A percentile compares a stretch with the other conserved stretches of the same genome.
Conservation (phyloP, 2,797 vertebrate species). For the Micromesistius poutassou region DNA sequence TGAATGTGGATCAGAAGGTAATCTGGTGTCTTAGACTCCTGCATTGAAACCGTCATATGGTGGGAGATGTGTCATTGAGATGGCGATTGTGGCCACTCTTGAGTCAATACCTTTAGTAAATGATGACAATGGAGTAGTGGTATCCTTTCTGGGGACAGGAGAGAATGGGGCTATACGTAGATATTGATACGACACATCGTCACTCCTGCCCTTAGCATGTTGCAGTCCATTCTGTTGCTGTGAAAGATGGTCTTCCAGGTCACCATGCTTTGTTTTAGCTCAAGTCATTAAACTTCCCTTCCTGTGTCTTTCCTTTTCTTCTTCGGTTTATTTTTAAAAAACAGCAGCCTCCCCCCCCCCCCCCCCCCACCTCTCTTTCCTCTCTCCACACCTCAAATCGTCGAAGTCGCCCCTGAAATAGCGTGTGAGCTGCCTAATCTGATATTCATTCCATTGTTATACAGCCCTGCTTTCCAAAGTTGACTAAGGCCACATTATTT, state of each 20-base stretch:
- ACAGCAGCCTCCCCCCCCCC: slow-evolving; percentile 30
- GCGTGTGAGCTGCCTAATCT: slow-evolving; percentile 65
- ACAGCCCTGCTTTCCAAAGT: slow-evolving; percentile 71
- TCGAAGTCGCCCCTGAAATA: slow-evolving; percentile 63
- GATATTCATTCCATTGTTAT: slow-evolving; percentile 73
- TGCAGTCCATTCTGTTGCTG: neutral
- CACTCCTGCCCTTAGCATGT: neutral
- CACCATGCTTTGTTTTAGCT: neutral
- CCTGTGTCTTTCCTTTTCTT: neutral
- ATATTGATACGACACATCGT: neutral
- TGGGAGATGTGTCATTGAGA: neutral
- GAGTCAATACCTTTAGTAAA: neutral
- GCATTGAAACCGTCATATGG: neutral
- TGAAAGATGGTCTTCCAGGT: neutral
- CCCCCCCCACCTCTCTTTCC: slow-evolving; percentile 35
- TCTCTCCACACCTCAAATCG: slow-evolving; percentile 38
- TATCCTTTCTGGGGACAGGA: neutral
- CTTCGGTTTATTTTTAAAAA: neutral
- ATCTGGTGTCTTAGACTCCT: neutral
- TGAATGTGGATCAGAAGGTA: neutral
- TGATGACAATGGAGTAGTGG: neutral
- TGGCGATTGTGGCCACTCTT: neutral
- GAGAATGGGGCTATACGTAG: neutral
- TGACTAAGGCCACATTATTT: slow-evolving; percentile 78
- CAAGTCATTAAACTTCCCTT: neutral